Percentiles rank a stretch among this genome's conserved stretches.
These are phyloP conservation scores for Oreotragus oreotragus DNA, from an alignment of 2,113 vertebrate species.

Conservation along the genomic window DNA sequence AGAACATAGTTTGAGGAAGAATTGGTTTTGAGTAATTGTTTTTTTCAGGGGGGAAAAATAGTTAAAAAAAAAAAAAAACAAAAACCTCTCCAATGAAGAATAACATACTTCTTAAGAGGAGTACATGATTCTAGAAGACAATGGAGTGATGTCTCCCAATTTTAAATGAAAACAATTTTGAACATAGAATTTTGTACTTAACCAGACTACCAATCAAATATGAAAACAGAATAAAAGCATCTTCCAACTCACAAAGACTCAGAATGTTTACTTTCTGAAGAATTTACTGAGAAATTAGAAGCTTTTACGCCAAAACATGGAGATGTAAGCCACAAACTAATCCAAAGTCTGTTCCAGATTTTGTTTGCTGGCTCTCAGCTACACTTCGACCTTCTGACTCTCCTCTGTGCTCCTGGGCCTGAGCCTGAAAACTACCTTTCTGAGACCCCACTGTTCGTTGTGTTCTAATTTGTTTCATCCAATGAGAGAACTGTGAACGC, in stretches of 20 bases:
- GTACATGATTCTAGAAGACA: background rate
- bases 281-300: background rate
- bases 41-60: background rate
- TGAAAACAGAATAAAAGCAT: background rate
- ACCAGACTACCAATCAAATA: background rate
- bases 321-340: background rate
- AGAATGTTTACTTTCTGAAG: background rate
- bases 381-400: background rate
- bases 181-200: slow-evolving; percentile 20
- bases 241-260: background rate
- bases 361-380: background rate
- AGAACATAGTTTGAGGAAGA: background rate
- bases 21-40: background rate
- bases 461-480: background rate
- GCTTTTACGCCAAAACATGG: background rate
- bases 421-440: background rate
- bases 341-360: background rate
- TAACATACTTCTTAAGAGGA: background rate
- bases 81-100: background rate
- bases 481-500: background rate
- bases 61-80: background rate
- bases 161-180: slow-evolving; percentile 18
- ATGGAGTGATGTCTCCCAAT: background rate
- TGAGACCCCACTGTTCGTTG: background rate
- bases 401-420: background rate